phyloP scores from a whole-genome alignment of 2,888 invertebrate genomes.

The Plusia festucae region DNA sequence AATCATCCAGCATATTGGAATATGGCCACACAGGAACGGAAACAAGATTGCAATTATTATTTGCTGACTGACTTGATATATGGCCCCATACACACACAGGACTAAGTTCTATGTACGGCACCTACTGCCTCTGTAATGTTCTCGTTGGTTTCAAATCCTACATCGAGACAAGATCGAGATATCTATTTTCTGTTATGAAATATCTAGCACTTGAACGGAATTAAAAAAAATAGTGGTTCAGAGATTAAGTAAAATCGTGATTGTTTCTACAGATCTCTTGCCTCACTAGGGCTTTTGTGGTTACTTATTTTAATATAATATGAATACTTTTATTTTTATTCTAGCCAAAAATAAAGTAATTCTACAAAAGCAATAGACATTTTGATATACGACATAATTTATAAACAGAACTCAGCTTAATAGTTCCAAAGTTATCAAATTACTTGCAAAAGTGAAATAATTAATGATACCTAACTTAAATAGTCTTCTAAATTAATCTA shows the following conservation, averaged over 20 bases:
- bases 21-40: constrained; percentile 17
- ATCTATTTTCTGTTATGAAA: background rate
- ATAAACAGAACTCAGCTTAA: background rate
- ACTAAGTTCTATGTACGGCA: background rate
- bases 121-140: background rate
- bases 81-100: background rate
- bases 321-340: too few relatives aligned
- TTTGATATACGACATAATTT: constrained; percentile 1
- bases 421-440: background rate
- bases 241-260: background rate
- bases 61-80: constrained; percentile 6
- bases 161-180: background rate
- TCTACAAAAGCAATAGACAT: background rate
- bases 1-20: constrained; percentile 52
- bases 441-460: constrained; percentile 4
- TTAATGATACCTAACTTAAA: constrained; percentile 5
- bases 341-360: too few relatives aligned
- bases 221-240: background rate
- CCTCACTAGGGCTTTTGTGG: background rate
- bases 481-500: constrained; percentile 1
- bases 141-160: background rate
- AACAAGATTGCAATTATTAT: constrained; percentile 25
- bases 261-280: background rate
- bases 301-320: too few relatives aligned
- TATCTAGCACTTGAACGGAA: background rate